Evolutionary conservation across 2,113 vertebrate species (phyloP).

Genomic region (Corythornis cristatus): DNA sequence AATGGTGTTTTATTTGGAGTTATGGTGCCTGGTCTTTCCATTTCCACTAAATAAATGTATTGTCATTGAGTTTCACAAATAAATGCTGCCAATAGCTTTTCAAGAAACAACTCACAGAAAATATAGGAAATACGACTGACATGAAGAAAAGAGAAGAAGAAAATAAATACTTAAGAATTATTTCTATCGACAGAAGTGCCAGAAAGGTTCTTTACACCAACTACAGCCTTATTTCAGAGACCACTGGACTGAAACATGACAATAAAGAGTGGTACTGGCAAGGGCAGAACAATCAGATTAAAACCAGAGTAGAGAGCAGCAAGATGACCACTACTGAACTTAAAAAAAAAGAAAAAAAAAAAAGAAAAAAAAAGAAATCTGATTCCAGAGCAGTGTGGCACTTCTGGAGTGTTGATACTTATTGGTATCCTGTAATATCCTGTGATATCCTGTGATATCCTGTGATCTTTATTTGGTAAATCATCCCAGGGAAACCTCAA

Average conservation of each 20-base stretch:
- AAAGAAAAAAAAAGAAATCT: background rate
- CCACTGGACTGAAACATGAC: background rate
- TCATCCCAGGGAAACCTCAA: background rate
- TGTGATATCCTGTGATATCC: too few relatives aligned
- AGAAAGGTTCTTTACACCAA: background rate
- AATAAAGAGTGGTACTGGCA: background rate
- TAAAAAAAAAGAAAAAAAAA: background rate
- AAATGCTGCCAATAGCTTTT: background rate
- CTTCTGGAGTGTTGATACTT: background rate
- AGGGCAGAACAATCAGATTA: background rate
- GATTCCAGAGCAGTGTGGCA: background rate
- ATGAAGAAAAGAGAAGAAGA: background rate
- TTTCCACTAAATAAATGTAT: background rate
- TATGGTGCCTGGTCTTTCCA: background rate
- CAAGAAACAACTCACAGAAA: background rate
- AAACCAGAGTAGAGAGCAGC: background rate
- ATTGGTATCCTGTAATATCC: background rate
- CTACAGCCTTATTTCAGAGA: background rate
- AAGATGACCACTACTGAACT: rapidly evolving
- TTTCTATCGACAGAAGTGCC: background rate
- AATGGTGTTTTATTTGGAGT: background rate
- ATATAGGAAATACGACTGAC: background rate
- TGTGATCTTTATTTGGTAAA: background rate
- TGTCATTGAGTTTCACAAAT: background rate
- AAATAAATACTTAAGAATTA: background rate